phyloP scores from a whole-genome alignment of 2,113 vertebrate genomes.

The Apodemus sylvaticus region DNA sequence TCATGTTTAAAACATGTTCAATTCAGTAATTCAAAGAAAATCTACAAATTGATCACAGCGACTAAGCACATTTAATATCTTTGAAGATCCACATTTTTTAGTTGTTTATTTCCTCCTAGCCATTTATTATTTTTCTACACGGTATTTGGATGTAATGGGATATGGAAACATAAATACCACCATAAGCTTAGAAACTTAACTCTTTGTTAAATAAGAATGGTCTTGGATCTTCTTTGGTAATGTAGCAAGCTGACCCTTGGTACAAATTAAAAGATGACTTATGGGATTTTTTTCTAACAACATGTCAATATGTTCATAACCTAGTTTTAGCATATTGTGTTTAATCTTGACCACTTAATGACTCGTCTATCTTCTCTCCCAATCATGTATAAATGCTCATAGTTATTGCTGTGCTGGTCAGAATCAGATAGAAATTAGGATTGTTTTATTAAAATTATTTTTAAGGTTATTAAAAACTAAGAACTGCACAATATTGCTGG shows the following conservation, averaged over 20 bases:
- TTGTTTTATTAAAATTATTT: neutral
- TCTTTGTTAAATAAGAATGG: conserved; percentile 24
- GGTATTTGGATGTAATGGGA: conserved; percentile 14
- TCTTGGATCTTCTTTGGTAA: neutral
- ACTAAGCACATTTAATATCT: conserved; percentile 58
- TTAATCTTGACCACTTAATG: neutral
- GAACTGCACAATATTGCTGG: neutral
- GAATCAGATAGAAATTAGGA: neutral
- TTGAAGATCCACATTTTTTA: conserved; percentile 48
- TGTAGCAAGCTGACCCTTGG: neutral
- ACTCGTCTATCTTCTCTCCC: neutral
- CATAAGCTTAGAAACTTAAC: conserved; percentile 42
- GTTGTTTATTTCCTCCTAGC: neutral
- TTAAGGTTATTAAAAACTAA: conserved; percentile 3
- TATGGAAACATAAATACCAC: conserved; percentile 28
- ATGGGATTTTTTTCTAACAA: neutral
- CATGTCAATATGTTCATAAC: neutral
- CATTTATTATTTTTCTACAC: conserved; percentile 31
- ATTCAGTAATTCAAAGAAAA: neutral
- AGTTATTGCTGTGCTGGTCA: neutral
- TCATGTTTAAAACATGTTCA: conserved; percentile 39
- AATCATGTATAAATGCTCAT: neutral
- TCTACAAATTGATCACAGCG: conserved; percentile 1
- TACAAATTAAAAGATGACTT: neutral
- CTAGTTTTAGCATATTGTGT: neutral